phyloP scores from a whole-genome alignment of 2,113 vertebrate species.

The Puma concolor region DNA sequence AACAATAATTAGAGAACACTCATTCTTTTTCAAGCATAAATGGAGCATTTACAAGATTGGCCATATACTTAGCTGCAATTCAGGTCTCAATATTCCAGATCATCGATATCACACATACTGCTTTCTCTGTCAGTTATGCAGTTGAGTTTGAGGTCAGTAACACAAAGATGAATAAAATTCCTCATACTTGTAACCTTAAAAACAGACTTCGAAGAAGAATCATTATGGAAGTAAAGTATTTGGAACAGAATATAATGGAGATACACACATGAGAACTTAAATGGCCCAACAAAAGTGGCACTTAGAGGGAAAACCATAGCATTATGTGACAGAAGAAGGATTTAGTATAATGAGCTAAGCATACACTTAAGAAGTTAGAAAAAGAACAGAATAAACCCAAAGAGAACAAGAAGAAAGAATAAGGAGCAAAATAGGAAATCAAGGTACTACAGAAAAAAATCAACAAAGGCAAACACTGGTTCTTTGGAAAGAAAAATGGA shows the following conservation, averaged over 20 bases:
- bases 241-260: not conserved
- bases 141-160: conserved; percentile 18
- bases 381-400: not conserved
- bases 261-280: not conserved
- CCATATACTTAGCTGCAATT: not conserved
- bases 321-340: not conserved
- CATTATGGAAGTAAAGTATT: not conserved
- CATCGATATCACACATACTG: not conserved
- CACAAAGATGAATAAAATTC: not conserved
- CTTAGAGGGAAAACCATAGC: not conserved
- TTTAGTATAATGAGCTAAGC: not conserved
- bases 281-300: not conserved
- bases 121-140: not conserved
- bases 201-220: not conserved
- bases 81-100: not conserved
- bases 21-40: not conserved
- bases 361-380: not conserved
- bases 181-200: not conserved
- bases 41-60: not conserved
- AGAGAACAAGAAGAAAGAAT: not conserved
- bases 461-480: not conserved
- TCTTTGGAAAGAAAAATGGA: not conserved
- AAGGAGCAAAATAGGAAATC: not conserved
- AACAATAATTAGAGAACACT: not conserved
- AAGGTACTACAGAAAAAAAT: not conserved